Evolutionary conservation across 2,113 vertebrate genomes (phyloP).

Genomic region (Caloenas nicobarica): DNA sequence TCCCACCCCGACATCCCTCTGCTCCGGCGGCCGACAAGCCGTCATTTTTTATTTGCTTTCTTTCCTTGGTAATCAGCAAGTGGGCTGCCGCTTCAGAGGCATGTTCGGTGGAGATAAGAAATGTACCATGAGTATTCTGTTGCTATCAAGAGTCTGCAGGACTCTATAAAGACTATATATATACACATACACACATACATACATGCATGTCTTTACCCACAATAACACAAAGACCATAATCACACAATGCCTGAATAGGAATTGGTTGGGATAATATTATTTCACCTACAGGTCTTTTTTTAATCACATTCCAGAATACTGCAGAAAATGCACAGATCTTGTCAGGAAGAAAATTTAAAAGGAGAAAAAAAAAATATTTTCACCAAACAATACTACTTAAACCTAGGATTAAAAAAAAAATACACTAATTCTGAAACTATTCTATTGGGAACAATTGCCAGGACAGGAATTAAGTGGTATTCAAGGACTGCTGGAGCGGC

Average conservation of each 20-base stretch:
- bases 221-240: neutral
- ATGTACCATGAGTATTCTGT: neutral
- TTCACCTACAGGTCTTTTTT: neutral
- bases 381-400: neutral
- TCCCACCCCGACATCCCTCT: neutral
- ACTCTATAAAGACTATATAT: neutral
- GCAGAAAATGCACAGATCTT: neutral
- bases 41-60: neutral
- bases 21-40: fast-evolving
- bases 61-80: neutral
- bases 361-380: neutral
- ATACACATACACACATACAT: neutral
- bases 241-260: neutral
- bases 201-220: neutral
- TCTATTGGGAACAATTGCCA: neutral
- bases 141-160: neutral
- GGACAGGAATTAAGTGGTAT: neutral
- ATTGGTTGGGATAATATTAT: neutral
- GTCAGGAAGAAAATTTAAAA: neutral
- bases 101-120: neutral
- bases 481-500: neutral
- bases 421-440: neutral
- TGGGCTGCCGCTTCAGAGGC: neutral
- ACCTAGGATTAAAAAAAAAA: neutral
- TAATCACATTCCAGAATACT: neutral